Conservation (phyloP, 2,888 invertebrate species). For the Protodeltote pygarga region DNA sequence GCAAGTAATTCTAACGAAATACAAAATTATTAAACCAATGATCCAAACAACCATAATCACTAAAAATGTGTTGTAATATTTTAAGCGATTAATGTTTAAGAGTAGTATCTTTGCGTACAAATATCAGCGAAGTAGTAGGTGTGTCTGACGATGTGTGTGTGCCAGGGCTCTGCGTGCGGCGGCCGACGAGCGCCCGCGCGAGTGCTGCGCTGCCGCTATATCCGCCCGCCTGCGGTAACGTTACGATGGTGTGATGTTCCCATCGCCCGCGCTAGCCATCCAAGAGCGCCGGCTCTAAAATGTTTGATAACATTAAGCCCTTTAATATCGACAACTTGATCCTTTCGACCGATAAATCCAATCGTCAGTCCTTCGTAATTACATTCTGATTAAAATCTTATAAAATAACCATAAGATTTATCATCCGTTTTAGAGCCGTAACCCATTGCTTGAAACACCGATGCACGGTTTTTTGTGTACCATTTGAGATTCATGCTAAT, state of each 20-base stretch:
- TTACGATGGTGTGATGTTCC: conserved; percentile 84
- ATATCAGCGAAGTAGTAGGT: background rate
- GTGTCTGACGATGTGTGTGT: conserved; percentile 46
- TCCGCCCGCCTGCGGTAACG: conserved; percentile 84
- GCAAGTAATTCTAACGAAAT: no score
- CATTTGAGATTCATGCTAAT: conserved; percentile 25
- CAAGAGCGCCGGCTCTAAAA: conserved; percentile 50
- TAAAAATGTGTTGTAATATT: no score
- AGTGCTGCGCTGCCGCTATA: conserved; percentile 83
- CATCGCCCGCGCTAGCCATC: conserved; percentile 31
- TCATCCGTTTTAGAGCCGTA: conserved; percentile 56
- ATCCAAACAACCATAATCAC: no score
- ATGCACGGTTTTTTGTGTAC: conserved; percentile 51
- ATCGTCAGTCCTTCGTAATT: no score
- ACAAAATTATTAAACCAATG: no score
- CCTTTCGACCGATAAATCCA: no score
- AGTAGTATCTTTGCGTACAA: background rate
- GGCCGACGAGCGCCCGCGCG: conserved; percentile 69
- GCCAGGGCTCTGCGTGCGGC: conserved; percentile 67
- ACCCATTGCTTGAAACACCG: conserved; percentile 49
- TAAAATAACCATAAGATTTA: background rate
- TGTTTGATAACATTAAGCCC: no score
- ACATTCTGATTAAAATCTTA: background rate
- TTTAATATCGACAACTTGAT: no score
- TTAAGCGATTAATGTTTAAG: no score